Conservation (phyloP, 2,113 vertebrate genomes). For the Arizona elegans region DNA sequence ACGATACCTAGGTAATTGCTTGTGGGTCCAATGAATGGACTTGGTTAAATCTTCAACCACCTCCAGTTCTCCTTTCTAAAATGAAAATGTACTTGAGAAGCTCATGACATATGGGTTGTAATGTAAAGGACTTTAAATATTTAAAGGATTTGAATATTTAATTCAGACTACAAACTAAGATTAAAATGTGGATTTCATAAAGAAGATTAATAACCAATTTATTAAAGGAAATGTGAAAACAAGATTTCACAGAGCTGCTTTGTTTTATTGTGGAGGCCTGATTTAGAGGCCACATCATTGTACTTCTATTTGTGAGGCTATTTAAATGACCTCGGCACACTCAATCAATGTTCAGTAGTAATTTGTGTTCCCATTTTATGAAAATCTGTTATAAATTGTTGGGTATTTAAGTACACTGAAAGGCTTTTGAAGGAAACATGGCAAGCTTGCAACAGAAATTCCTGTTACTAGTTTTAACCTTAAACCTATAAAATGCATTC, state of each 20-base stretch:
- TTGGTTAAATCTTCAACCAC: not conserved
- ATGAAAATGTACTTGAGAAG: not conserved
- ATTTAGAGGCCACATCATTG: not conserved
- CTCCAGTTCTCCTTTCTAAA: not conserved
- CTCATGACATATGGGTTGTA: not conserved
- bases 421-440: not conserved
- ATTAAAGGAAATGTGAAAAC: not conserved
- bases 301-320: not conserved
- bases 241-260: not conserved
- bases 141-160: slow-evolving; percentile 9
- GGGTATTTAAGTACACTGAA: not conserved
- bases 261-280: not conserved
- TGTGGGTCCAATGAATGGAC: not conserved
- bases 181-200: slow-evolving; percentile 11
- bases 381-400: slow-evolving; percentile 4
- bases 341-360: not conserved
- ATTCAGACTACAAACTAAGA: not conserved
- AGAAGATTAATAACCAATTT: not conserved
- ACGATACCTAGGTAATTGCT: not conserved
- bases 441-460: not conserved
- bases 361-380: not conserved
- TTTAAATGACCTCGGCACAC: not conserved
- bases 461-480: not conserved
- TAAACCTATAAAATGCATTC: not conserved
- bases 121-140: not conserved